These are phyloP conservation scores for Drusus annulatus DNA, from an alignment of 1,140 invertebrate species.

Conservation along the genomic window DNA sequence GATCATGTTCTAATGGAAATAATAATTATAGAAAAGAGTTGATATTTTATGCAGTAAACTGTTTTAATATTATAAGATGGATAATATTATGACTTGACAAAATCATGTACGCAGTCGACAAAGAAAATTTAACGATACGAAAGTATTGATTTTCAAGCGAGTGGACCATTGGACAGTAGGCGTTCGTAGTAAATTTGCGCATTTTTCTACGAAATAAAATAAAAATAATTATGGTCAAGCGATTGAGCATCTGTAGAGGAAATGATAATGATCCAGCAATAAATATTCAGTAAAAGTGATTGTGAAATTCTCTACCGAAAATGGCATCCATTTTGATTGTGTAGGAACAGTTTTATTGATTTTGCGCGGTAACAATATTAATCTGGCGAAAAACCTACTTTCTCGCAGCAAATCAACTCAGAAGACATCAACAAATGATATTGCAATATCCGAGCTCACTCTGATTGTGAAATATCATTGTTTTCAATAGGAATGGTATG, in stretches of 20 bases:
- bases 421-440: slow-evolving; percentile 10
- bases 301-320: slow-evolving; percentile 35
- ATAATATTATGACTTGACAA: slow-evolving; percentile 4
- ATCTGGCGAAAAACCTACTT: slow-evolving; percentile 12
- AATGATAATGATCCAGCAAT: slow-evolving; percentile 6
- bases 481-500: slow-evolving; percentile 30
- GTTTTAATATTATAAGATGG: no score
- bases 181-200: not conserved
- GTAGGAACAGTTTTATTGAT: slow-evolving; percentile 45
- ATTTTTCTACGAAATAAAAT: slow-evolving; percentile 6
- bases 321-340: slow-evolving; percentile 52
- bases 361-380: slow-evolving; percentile 50
- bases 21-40: no score
- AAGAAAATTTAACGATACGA: slow-evolving; percentile 11
- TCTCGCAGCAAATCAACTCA: not conserved
- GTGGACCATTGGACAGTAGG: not conserved
- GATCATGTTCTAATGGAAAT: no score
- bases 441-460: not conserved
- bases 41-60: no score
- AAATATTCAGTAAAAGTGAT: slow-evolving; percentile 30
- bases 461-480: not conserved
- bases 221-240: not conserved
- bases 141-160: slow-evolving; percentile 34
- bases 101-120: slow-evolving; percentile 21
- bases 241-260: not conserved